Base-by-base conservation (phyloP, 2,888 invertebrate genomes). In the Leptinotarsa peninsularis region DNA sequence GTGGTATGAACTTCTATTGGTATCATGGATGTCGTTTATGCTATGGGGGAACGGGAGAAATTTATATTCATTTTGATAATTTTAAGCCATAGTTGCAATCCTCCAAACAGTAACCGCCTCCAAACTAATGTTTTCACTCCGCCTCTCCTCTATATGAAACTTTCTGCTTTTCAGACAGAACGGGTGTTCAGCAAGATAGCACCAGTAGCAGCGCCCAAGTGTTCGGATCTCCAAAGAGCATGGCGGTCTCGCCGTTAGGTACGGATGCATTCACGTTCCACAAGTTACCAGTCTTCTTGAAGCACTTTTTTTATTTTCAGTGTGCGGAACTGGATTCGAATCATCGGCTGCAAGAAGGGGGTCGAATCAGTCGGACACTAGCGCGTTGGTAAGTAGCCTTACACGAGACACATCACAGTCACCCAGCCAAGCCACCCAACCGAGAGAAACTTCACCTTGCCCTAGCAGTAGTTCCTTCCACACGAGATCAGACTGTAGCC, bases 351-450 rank as follows among this genome's bases (percentile, higher is more conserved):
- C 58, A 5, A 86, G 90, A 72, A 87, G 91, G 67, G 91, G 91
- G 66, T 91, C 91, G 15, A 91, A 90, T 18, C 88, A 88, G 81
- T 92, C 92, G 66, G 92, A 93, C 82, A 92, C 92, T 21, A 92
- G 92, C 82, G 91, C 91, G 71, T 86, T 92, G 80, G 90, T 92
- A 43, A 91, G 91, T 85, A 92, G 92, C 79, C 85, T 92, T 56
- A 91, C 92, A 1, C 89, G 91, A 81, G 93, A 93, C 86, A 88
- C 91, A 71, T 91, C 91, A 50, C 91, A 91, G 81, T 91, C 91
- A 4, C 90, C 90, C 13, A 90, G 90, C 81, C 90, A 90, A 78
- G 85, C 89, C 60, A 89, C 83, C 85, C 90, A 85, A 83, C 89
- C 89, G 4, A 88, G 89, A 73, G 91, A 91, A 83, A 77, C 86